These are phyloP conservation scores for Pedionomus torquatus DNA, from an alignment of 2,113 vertebrate genomes.

Conservation along the genomic window DNA sequence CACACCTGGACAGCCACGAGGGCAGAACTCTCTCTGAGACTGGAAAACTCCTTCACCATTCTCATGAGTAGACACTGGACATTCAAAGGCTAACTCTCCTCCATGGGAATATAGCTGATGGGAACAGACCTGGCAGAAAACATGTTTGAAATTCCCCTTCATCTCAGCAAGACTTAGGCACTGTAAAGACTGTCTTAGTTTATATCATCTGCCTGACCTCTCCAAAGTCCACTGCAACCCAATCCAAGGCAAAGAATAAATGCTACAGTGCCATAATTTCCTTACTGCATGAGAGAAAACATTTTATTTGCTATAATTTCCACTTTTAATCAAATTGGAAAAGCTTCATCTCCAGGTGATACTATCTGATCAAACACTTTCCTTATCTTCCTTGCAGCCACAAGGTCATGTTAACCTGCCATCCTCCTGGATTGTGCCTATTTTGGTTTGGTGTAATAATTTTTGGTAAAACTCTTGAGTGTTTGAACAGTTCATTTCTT, in stretches of 20 bases:
- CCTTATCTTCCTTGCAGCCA: not conserved
- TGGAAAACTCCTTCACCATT: not conserved
- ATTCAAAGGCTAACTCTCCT: not conserved
- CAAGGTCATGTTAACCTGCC: not conserved
- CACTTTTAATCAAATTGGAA: not conserved
- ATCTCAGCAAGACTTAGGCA: not conserved
- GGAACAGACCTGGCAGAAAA: not conserved
- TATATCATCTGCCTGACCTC: not conserved
- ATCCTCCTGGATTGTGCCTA: rapidly evolving
- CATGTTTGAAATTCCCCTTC: not conserved
- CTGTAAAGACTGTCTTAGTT: not conserved
- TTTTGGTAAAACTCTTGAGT: not conserved
- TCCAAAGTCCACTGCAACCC: not conserved
- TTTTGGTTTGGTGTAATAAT: not conserved
- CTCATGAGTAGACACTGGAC: rapidly evolving
- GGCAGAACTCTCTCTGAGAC: not conserved
- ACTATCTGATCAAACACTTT: not conserved
- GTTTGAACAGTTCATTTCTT: not conserved
- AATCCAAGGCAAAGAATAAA: not conserved
- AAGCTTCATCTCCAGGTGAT: not conserved
- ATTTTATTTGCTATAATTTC: not conserved
- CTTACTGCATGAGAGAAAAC: not conserved
- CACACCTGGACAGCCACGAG: rapidly evolving
- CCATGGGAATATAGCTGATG: rapidly evolving
- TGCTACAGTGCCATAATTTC: not conserved